Evolutionary conservation across 35 echinoderm and acorn worm species (phyloP), one percentile per base, ranked within the genome.

Genomic region (Ptychodera flava): DNA sequence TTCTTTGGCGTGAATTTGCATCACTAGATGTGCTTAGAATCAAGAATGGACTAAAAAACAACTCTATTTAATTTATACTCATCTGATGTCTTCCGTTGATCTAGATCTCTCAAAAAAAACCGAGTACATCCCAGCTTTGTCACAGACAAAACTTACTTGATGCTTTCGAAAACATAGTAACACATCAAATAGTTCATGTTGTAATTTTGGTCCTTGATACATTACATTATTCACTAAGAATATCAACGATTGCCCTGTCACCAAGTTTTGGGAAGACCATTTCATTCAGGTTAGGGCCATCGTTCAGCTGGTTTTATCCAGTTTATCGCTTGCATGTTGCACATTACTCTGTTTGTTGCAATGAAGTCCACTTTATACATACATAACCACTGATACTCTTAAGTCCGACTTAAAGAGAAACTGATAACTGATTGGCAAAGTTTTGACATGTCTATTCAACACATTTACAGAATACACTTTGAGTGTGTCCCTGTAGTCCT

Each of bases 101-200:
- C n/a, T n/a, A n/a, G n/a, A n/a, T n/a, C n/a, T n/a, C n/a, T n/a
- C n/a, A n/a, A n/a, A n/a, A n/a, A 22, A 37, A 38, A 10, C 81
- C 89, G 85, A 22, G 53, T 85, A 85, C 89, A 90, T 85, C 35
- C 80, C 89, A 14, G 89, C 30, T 35, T 85, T 90, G 77, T 90
- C 82, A 37, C 89, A 90, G 0, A 90, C 33, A 2, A 85, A 75
- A 30, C 83, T 84, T 14, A 90, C 83, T 85, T 76, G n/a, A 34
- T 90, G 77, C 16, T 35, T 22, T 36, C 89, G 35, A 45, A 90
- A 90, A 32, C 89, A 38, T n/a, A n/a, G n/a, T n/a, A n/a, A n/a
- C n/a, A n/a, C n/a, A n/a, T n/a, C n/a, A n/a, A n/a, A n/a, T n/a
- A 91, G 35, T 28, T 91, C 36, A 34, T 91, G 80, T 64, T 77